Base-by-base conservation (phyloP, 2,888 invertebrate species). In the Lochmaea crataegi region DNA sequence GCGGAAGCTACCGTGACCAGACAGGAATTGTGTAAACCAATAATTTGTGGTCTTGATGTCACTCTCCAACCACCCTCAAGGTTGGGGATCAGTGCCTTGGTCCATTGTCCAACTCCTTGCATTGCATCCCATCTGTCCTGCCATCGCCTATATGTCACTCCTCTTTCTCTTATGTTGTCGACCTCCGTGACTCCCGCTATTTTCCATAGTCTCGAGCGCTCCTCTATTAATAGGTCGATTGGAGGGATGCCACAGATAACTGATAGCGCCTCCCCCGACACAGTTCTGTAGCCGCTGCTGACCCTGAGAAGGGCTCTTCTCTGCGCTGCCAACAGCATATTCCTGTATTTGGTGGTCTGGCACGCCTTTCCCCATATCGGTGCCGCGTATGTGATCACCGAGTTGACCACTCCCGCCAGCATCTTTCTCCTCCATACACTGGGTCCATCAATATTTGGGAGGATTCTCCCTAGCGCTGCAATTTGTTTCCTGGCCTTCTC, bases 231-330 rank as follows among this genome's bases (percentile, higher is more conserved):
- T n/a, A 63, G 67, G 60, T 71, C 73, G 1, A 73, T 73, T 12
- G 71, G 68, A 9, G 63, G 65, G n/a, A 64, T n/a, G 16, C 68
- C 70, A 1, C 70, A 41, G n/a, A 72, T 12, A 18, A 74, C 71
- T 26, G 18, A 4, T 6, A 74, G 12, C 12, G 71, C 71, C 45
- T 63, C 64, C 12, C 57, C 45, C 32, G 68, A 73, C 11, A 51
- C 42, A 16, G 73, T 73, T 45, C 57, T 63, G 16, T 73, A 71
- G 7, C 61, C 74, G 41, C 56, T 51, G 51, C 38, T 18, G 12
- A 73, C 57, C 4, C 73, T 41, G 4, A 71, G 57, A 10, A 61
- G 32, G 22, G 66, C 32, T 56, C 32, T 71, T 45, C 68, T 45
- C 45, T 74, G 71, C 10, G 57, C 22, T 16, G 56, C 45, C 11